Evolutionary conservation across 64 coral and sea anemone species (phyloP), one percentile per base, ranked within the genome.

Genomic region (Montipora sp.): DNA sequence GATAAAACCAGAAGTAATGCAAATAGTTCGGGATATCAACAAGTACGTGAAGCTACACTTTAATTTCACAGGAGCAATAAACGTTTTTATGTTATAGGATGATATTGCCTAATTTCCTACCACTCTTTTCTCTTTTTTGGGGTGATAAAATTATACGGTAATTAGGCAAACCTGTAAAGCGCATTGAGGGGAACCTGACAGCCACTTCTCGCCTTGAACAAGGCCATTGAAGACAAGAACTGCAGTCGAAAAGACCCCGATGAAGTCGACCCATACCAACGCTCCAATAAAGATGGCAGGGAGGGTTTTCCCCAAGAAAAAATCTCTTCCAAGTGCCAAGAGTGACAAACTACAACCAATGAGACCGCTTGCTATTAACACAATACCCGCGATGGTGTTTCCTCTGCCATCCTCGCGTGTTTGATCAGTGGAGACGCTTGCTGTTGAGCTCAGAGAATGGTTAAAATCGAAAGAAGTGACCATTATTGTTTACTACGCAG

Each of bases 201-300:
- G 80, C 91, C 91, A 93, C 13, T 86, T 83, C 8, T 49, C 16
- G 13, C 75, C 75, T 15, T 78, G 1, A 50, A 93, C 75, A 71
- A 88, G 10, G 4, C 91, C 91, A 51, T 80, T 77, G 67, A 93
- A 87, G 14, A 93, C 84, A 5, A 93, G 47, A 70, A 86, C 65
- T 70, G 74, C 20, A 0, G 91, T 93, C 10, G 76, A 88, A 20
- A 93, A 73, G 0, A 87, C 75, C 5, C 91, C 91, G 57, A 86
- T 80, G 51, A 93, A 93, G 48, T 93, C 91, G 7, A 93, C 91
- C 91, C 91, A 93, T 0, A 86, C 80, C 45, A 93, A 78, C 5
- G 83, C 91, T 11, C 83, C 75, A 0, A 93, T 73, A 8, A 79
- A 79, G 1, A 93, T 65, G 8, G 69, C 47, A 10, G 91, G 84